These are phyloP conservation scores for Megatriorchis doriae DNA, from an alignment of 2,113 vertebrate species.

Conservation along the genomic window DNA sequence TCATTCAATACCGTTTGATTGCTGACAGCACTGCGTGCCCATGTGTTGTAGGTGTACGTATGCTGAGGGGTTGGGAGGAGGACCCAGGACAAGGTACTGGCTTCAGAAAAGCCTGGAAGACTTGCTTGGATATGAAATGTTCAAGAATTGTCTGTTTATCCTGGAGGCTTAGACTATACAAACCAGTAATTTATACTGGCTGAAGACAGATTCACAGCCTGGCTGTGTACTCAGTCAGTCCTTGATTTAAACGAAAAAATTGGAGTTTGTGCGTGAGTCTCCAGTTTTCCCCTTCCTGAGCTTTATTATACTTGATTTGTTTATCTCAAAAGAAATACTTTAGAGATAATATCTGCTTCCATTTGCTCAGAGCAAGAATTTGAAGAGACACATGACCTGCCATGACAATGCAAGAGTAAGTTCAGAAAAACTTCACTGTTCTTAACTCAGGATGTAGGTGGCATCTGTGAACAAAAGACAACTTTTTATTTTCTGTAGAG, in stretches of 20 bases:
- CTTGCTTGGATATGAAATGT: constrained; percentile 2
- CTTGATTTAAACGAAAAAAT: constrained; percentile 53
- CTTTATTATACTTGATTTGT: constrained; percentile 57
- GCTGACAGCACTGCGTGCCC: background rate
- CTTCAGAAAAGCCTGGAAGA: constrained; percentile 35
- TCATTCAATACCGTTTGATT: background rate
- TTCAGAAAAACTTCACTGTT: background rate
- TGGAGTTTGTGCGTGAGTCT: constrained; percentile 24
- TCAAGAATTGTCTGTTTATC: constrained; percentile 50
- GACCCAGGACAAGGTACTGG: background rate
- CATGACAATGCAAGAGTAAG: background rate
- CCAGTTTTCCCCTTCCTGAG: background rate
- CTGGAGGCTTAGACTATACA: constrained; percentile 43
- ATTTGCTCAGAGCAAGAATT: constrained; percentile 12
- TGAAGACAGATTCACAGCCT: constrained; percentile 15
- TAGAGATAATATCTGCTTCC: constrained; percentile 15
- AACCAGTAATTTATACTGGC: constrained; percentile 49
- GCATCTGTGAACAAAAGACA: background rate
- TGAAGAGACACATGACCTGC: constrained; percentile 9
- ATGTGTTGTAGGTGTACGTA: background rate
- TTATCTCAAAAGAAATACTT: constrained; percentile 47
- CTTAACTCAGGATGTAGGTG: background rate
- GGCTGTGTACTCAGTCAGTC: background rate
- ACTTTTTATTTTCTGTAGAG: background rate
- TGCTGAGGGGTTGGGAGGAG: background rate